Base-by-base conservation (phyloP, 1,140 invertebrate genomes). In the Dreissena polymorpha region DNA sequence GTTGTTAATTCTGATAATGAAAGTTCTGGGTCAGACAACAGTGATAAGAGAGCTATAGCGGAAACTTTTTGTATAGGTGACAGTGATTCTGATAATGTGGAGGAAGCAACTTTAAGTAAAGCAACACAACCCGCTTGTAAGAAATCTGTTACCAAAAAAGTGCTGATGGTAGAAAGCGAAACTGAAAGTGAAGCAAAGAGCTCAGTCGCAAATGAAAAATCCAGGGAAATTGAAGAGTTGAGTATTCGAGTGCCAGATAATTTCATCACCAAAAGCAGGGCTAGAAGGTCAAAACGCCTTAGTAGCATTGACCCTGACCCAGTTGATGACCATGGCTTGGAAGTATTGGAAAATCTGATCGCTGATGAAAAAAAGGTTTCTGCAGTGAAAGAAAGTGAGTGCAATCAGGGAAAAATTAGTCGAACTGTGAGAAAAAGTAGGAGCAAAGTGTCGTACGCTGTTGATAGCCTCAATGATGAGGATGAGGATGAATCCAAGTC, bases 401-500 rank as follows among this genome's bases (percentile, higher is more conserved):
- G 25, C 10, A 49, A 70, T 39, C 68, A 29, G 14, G 68, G 21
- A 29, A 39, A 18, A 6, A 18, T 67, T 0, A 67, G 53, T 67
- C 27, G n/a, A 25, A 23, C 12, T 39, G 53, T 76, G 16, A 67
- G 65, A 21, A 76, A 51, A 25, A 39, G 39, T 39, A 39, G 39
- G 39, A 39, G 39, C 39, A 39, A 39, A 8, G 39, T 60, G 57
- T 60, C 57, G 10, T 39, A 21, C 7, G 25, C 27, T 69, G 65
- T 69, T 55, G 64, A 78, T 69, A 53, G 57, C 55, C 23, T 10
- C 53, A 27, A 70, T 53, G 21, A 39, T n/a, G 25, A 57, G 51
- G 50, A 21, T 7, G 29, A 55, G 0, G 39, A 53, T 16, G 60
- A 60, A 60, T 0, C 55, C 0, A 71, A 51, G 3, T 27, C 51